phyloP scores from a whole-genome alignment of 2,113 vertebrate species.

The Anguilla rostrata region DNA sequence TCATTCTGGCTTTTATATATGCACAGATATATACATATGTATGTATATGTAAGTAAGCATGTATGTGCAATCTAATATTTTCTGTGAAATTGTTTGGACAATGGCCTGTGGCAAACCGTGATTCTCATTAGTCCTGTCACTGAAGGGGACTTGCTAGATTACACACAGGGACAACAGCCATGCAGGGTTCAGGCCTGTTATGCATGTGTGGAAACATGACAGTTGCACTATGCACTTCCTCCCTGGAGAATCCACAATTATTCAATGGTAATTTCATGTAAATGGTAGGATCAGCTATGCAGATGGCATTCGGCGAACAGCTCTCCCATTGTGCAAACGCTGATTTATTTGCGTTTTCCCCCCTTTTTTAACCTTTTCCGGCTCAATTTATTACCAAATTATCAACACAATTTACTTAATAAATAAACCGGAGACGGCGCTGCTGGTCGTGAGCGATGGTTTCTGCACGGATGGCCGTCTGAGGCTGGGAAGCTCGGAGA shows the following conservation, averaged over 20 bases:
- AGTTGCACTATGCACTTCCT: constrained; percentile 8
- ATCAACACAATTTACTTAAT: background rate
- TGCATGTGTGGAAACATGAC: constrained; percentile 10
- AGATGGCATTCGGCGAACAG: constrained; percentile 24
- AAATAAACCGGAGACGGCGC: background rate
- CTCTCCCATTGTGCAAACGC: constrained; percentile 7
- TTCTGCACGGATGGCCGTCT: background rate
- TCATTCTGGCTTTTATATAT: constrained; percentile 21
- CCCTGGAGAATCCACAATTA: constrained; percentile 6
- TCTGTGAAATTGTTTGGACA: constrained; percentile 20
- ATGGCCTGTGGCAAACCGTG: constrained; percentile 26
- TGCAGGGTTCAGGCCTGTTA: background rate
- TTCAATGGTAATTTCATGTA: constrained; percentile 31
- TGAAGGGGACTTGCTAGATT: constrained; percentile 13
- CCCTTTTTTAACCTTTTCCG: background rate
- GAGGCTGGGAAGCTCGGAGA: background rate
- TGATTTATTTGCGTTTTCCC: background rate
- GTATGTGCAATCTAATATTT: constrained; percentile 9
- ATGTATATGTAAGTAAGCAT: background rate
- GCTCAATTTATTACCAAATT: background rate
- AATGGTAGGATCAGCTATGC: constrained; percentile 31
- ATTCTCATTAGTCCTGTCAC: constrained; percentile 39
- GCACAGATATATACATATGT: background rate
- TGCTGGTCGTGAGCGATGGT: background rate
- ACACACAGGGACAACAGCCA: constrained; percentile 8